Percentiles rank a stretch among this genome's conserved stretches.
These are phyloP conservation scores for Aethina tumida DNA, from an alignment of 1,140 invertebrate genomes.

Conservation along the genomic window DNA sequence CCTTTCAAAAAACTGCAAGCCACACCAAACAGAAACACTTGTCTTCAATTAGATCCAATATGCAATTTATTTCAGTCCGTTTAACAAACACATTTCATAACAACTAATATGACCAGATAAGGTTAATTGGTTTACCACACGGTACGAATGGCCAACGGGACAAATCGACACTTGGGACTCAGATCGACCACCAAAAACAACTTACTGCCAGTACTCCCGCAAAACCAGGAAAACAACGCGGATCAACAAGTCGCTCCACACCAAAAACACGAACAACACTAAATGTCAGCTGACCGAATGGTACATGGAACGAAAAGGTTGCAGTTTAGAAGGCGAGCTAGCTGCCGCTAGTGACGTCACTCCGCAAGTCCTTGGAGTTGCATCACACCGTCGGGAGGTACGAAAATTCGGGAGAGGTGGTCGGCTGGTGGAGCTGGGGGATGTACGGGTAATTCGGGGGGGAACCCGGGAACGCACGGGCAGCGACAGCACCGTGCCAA, in stretches of 20 bases:
- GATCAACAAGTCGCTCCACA: background rate
- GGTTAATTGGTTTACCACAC: too few relatives aligned
- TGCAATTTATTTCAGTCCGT: too few relatives aligned
- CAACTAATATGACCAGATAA: too few relatives aligned
- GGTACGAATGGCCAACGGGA: slow-evolving; percentile 1
- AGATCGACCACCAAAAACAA: background rate
- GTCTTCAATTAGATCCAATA: too few relatives aligned
- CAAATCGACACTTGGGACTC: background rate
- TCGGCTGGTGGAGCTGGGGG: background rate
- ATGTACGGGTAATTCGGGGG: background rate
- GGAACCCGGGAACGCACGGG: background rate
- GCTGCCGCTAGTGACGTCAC: slow-evolving; percentile 19
- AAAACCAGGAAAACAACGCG: background rate
- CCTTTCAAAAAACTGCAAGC: too few relatives aligned
- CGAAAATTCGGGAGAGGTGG: slow-evolving; percentile 3
- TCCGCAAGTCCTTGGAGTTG: slow-evolving; percentile 20
- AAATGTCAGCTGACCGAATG: slow-evolving; percentile 19
- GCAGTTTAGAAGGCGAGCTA: slow-evolving; percentile 19
- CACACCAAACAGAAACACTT: too few relatives aligned
- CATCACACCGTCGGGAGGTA: slow-evolving; percentile 16
- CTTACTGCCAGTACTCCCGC: background rate
- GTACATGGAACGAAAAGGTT: slow-evolving; percentile 12
- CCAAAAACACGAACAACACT: slow-evolving; percentile 1
- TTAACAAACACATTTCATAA: too few relatives aligned
- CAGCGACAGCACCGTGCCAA: background rate